Evolutionary conservation across 2,797 vertebrate genomes (phyloP).

Genomic region (Cyprinella venusta): DNA sequence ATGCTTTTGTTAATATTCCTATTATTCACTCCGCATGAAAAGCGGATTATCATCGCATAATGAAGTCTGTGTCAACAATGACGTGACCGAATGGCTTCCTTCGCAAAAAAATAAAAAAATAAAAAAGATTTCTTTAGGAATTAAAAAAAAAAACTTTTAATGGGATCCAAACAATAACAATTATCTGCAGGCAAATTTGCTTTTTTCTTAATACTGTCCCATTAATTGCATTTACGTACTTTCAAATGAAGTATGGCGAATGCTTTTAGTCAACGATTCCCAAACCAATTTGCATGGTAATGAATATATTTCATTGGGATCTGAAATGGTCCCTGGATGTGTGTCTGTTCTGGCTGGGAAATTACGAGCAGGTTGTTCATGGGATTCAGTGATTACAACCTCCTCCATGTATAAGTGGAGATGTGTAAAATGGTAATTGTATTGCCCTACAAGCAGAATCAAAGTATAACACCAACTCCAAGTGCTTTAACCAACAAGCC

Average conservation of each 20-base stretch:
- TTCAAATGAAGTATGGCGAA: slow-evolving; percentile 80
- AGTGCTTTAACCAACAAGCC: background rate
- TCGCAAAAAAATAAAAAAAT: slow-evolving; percentile 51
- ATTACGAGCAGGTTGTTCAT: slow-evolving; percentile 54
- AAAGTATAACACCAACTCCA: background rate
- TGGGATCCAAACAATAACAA: slow-evolving; percentile 72
- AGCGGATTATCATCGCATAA: slow-evolving; percentile 76
- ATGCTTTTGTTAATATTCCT: slow-evolving; percentile 68
- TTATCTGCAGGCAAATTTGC: slow-evolving; percentile 75
- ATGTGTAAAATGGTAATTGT: slow-evolving; percentile 40
- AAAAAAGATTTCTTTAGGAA: slow-evolving; percentile 66
- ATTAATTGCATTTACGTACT: slow-evolving; percentile 82
- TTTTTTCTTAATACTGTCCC: slow-evolving; percentile 76
- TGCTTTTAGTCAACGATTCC: slow-evolving; percentile 78
- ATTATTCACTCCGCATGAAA: slow-evolving; percentile 70
- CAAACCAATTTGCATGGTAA: slow-evolving; percentile 79
- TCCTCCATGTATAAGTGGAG: slow-evolving; percentile 40
- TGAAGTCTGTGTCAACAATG: slow-evolving; percentile 61
- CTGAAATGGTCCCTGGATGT: slow-evolving; percentile 64
- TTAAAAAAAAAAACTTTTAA: slow-evolving; percentile 70
- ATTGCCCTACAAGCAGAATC: background rate
- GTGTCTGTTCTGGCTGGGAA: slow-evolving; percentile 48
- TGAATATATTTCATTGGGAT: slow-evolving; percentile 79
- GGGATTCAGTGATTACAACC: slow-evolving; percentile 50
- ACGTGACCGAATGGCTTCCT: slow-evolving; percentile 59